A percentile compares a stretch with the other conserved stretches of the same genome.
Conservation (phyloP, 2,797 vertebrate species). For the Danio albolineatus region DNA sequence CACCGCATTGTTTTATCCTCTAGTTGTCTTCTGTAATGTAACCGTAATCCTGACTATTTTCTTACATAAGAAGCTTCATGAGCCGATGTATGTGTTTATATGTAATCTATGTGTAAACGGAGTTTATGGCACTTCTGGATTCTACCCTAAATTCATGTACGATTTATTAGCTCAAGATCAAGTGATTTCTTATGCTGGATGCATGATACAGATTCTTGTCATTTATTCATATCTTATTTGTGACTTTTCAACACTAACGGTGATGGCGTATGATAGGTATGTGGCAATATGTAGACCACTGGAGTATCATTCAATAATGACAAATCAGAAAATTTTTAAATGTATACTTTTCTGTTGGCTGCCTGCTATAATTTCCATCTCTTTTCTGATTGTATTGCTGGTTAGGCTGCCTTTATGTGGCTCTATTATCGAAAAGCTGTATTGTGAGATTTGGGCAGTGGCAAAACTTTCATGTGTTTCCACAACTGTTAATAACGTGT, state of each 20-base stretch:
- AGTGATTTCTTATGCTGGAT: constrained; percentile 55
- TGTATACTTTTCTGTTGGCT: constrained; percentile 56
- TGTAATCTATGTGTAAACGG: constrained; percentile 58
- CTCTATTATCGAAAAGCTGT: constrained; percentile 56
- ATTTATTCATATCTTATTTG: constrained; percentile 58
- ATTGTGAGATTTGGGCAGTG: constrained; percentile 64
- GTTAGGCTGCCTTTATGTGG: constrained; percentile 57
- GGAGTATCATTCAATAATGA: constrained; percentile 62
- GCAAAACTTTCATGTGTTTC: constrained; percentile 61
- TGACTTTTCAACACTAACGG: constrained; percentile 61
- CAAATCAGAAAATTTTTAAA: constrained; percentile 45
- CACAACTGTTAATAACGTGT: constrained; percentile 56
- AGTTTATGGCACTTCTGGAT: constrained; percentile 55
- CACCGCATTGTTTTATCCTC: constrained; percentile 43
- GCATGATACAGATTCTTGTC: constrained; percentile 56
- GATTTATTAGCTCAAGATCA: constrained; percentile 52
- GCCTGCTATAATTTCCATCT: constrained; percentile 35
- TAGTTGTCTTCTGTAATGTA: constrained; percentile 49
- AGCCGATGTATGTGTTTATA: constrained; percentile 61
- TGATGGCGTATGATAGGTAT: constrained; percentile 65
- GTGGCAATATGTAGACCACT: constrained; percentile 63
- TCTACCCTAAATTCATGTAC: constrained; percentile 62
- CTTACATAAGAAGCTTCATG: constrained; percentile 49
- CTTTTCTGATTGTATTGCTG: constrained; percentile 42
- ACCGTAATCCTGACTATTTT: constrained; percentile 31